Evolutionary conservation across 2,113 vertebrate genomes (phyloP).

Genomic region (Empidonax traillii): DNA sequence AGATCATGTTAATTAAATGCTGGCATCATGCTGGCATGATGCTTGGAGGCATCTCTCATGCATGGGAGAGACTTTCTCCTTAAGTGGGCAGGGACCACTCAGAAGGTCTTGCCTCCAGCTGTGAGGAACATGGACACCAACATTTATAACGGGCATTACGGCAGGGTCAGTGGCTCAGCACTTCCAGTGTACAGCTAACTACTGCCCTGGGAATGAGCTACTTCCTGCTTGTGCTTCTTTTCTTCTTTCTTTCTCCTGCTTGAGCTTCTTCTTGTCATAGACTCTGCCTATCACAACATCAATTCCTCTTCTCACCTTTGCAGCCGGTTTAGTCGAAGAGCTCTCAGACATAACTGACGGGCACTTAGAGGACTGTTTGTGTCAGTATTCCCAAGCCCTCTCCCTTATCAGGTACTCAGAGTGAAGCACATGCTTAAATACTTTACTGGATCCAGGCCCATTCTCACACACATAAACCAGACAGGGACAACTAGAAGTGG

Average conservation of each 20-base stretch:
- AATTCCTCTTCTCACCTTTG: not conserved
- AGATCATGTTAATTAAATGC: not conserved
- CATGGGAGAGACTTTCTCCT: not conserved
- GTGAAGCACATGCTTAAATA: conserved; percentile 51
- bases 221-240: not conserved
- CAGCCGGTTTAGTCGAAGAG: not conserved
- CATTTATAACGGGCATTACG: not conserved
- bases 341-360: not conserved
- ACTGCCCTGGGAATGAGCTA: fast-evolving
- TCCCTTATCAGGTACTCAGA: conserved; percentile 56
- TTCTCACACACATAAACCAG: not conserved
- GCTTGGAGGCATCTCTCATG: not conserved
- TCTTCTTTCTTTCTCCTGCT: not conserved
- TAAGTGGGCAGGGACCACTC: not conserved
- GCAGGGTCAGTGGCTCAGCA: not conserved
- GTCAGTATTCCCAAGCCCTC: conserved; percentile 40
- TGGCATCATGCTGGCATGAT: not conserved
- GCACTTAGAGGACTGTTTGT: conserved; percentile 31
- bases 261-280: not conserved
- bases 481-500: not conserved
- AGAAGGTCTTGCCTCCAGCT: not conserved
- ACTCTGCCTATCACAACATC: not conserved
- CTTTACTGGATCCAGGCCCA: conserved; percentile 51
- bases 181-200: not conserved
- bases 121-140: not conserved